These are phyloP conservation scores for Candoia aspera DNA, from an alignment of 2,113 vertebrate genomes.

Conservation along the genomic window DNA sequence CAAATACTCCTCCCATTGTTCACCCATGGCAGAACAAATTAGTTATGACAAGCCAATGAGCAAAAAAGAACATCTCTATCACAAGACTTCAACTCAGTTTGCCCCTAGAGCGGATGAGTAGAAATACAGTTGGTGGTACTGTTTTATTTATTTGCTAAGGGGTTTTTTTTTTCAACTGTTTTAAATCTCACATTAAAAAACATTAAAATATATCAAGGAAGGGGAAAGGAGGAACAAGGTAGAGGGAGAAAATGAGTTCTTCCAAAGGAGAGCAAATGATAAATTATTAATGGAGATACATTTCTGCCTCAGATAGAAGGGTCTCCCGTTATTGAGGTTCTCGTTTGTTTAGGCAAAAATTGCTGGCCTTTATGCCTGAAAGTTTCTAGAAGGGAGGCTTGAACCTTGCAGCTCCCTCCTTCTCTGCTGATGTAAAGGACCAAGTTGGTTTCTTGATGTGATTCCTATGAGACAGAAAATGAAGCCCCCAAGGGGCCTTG, in stretches of 20 bases:
- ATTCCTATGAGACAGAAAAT: background rate
- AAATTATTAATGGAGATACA: background rate
- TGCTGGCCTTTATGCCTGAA: background rate
- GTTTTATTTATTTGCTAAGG: background rate
- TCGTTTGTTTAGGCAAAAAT: background rate
- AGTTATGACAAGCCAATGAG: background rate
- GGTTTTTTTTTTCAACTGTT: background rate
- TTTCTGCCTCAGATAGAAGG: background rate
- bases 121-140: background rate
- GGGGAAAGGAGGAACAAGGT: background rate
- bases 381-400: background rate
- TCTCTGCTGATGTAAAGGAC: background rate
- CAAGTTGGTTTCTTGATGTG: background rate
- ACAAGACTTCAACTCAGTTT: conserved; percentile 5
- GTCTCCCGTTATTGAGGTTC: background rate
- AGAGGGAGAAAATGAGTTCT: background rate
- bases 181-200: background rate
- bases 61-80: background rate
- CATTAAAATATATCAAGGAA: background rate
- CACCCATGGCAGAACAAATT: background rate
- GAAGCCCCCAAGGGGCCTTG: background rate
- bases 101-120: background rate
- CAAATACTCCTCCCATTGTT: background rate
- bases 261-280: background rate
- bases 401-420: background rate